These are phyloP conservation scores for Fratercula arctica DNA, from an alignment of 2,797 vertebrate species.

Conservation along the genomic window DNA sequence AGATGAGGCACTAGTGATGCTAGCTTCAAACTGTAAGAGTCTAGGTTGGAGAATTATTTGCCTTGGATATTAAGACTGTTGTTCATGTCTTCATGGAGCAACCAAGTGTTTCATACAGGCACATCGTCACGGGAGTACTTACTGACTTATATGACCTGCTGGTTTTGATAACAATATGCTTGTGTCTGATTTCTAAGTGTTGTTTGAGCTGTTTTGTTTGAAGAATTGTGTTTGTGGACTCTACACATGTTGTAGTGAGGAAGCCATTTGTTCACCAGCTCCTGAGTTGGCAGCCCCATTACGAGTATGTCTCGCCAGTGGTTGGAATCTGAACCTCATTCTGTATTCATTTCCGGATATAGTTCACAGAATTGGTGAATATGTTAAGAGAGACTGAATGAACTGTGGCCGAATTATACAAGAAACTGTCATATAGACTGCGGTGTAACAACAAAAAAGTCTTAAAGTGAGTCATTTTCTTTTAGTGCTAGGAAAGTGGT, in stretches of 20 bases:
- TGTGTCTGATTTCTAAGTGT: background rate
- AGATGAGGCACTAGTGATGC: background rate
- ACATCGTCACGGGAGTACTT: background rate
- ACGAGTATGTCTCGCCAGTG: accelerated
- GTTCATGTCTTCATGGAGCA: background rate
- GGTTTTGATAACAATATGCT: background rate
- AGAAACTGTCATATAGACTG: background rate
- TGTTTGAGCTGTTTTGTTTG: background rate
- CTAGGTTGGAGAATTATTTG: background rate
- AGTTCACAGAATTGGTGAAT: background rate
- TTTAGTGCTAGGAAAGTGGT: background rate
- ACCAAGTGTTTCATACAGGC: background rate
- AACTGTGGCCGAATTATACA: background rate
- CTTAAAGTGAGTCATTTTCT: slow-evolving; percentile 23
- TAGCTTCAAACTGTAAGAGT: background rate
- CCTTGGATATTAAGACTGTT: background rate
- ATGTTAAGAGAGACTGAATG: background rate
- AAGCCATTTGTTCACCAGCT: background rate
- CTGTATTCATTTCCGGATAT: background rate
- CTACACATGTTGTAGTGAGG: background rate
- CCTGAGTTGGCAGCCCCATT: background rate
- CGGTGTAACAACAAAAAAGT: background rate
- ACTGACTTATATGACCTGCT: background rate
- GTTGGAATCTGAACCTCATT: background rate
- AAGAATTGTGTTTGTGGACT: background rate